Conservation (phyloP, 2,888 invertebrate species). For the Aricia artaxerxes region DNA sequence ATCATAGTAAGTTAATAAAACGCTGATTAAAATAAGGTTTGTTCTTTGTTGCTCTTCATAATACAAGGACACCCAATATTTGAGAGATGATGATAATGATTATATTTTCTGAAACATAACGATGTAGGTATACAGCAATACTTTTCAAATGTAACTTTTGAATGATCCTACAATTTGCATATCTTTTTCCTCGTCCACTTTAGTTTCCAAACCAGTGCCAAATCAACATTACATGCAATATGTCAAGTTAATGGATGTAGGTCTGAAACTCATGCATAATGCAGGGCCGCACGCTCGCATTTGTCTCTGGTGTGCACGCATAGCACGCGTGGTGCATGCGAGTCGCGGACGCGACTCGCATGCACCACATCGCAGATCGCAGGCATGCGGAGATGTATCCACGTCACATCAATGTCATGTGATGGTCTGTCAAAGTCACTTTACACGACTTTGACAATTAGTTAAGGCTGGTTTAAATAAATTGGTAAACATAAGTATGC, state of each 20-base stretch:
- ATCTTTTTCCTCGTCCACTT: background rate
- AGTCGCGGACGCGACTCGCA: background rate
- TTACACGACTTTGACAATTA: conserved; percentile 1
- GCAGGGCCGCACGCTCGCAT: background rate
- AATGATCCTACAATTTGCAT: background rate
- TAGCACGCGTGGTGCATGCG: background rate
- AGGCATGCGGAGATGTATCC: background rate
- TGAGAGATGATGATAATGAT: background rate
- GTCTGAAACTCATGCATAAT: conserved; percentile 4
- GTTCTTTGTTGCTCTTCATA: too few species aligned
- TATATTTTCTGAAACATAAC: background rate
- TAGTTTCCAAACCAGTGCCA: background rate
- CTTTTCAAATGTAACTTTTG: background rate
- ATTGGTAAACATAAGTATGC: background rate
- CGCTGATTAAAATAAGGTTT: too few species aligned
- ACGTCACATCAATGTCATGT: background rate
- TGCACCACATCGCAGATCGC: too few species aligned
- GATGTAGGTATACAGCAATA: background rate
- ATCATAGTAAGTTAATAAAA: too few species aligned
- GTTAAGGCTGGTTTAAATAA: background rate
- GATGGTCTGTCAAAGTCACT: conserved; percentile 7
- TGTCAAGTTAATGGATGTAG: conserved; percentile 17
- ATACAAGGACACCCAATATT: background rate
- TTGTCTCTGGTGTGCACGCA: background rate
- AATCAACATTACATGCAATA: conserved; percentile 1